These are phyloP conservation scores for Dinomys branickii DNA, from an alignment of 2,113 vertebrate species.

Conservation along the genomic window DNA sequence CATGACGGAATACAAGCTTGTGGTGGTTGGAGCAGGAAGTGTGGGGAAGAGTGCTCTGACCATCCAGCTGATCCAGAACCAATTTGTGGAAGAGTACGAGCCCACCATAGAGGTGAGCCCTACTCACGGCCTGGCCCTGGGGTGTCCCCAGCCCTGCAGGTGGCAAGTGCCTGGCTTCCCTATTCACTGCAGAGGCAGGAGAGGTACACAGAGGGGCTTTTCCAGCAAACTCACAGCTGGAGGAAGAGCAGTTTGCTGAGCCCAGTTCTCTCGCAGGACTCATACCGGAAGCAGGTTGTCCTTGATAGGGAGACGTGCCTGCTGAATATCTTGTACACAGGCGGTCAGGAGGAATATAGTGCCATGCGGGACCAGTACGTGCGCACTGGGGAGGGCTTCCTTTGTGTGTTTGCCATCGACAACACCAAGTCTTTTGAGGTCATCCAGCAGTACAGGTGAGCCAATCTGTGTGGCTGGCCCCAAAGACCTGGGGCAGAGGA, in stretches of 20 bases:
- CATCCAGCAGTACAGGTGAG: conserved; percentile 98
- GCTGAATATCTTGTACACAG: conserved; percentile 97
- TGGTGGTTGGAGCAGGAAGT: conserved; percentile 98
- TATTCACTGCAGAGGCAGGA: rapidly evolving
- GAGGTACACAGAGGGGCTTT: neutral
- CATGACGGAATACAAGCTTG: conserved; percentile 99
- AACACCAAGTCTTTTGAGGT: conserved; percentile 99
- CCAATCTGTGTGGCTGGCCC: neutral
- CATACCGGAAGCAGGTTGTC: conserved; percentile 98
- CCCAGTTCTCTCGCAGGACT: conserved; percentile 89
- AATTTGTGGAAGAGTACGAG: conserved; percentile 99
- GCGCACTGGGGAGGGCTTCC: conserved; percentile 98
- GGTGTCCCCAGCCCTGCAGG: neutral
- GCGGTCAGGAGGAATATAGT: conserved; percentile 99
- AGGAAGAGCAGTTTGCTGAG: neutral
- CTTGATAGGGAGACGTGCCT: conserved; percentile 98
- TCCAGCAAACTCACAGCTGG: rapidly evolving
- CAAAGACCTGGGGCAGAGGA: neutral
- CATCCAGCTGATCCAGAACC: conserved; percentile 99
- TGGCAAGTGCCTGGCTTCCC: rapidly evolving
- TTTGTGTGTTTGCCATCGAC: conserved; percentile 98
- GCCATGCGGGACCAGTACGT: conserved; percentile 99
- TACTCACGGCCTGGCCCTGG: neutral
- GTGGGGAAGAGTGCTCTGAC: conserved; percentile 99
- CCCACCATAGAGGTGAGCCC: conserved; percentile 97